Evolutionary conservation across 2,888 invertebrate genomes (phyloP).

Genomic region (Stomorhina lunata): DNA sequence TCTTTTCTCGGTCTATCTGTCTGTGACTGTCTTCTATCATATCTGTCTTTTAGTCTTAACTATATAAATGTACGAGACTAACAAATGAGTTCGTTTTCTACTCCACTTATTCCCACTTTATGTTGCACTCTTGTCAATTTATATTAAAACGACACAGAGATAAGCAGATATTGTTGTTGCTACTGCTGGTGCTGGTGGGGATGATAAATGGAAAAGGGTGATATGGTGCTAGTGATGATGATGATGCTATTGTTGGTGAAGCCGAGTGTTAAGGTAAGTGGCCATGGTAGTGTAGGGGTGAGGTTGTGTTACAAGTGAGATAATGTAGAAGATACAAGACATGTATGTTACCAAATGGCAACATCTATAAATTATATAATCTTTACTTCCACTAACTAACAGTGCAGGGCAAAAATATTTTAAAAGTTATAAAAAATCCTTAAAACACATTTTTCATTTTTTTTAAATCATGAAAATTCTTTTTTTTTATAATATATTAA

Average conservation of each 20-base stretch:
- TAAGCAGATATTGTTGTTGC: not conserved
- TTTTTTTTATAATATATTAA: not conserved
- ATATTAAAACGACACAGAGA: not conserved
- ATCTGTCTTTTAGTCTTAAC: not conserved
- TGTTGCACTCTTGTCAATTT: constrained; percentile 30
- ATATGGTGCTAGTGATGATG: not conserved
- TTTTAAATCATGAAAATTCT: too few species aligned
- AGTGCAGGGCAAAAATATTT: not conserved
- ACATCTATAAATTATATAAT: constrained; percentile 22
- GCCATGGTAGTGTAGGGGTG: not conserved
- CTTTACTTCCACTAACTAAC: not conserved
- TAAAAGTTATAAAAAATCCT: not conserved
- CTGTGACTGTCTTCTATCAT: too few species aligned
- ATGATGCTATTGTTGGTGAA: not conserved
- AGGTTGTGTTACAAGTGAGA: constrained; percentile 20
- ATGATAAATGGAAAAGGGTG: not conserved
- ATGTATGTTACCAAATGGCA: not conserved
- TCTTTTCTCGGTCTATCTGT: not conserved
- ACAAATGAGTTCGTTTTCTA: constrained; percentile 29
- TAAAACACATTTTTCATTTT: too few species aligned
- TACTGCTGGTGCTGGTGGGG: not conserved
- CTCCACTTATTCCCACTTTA: constrained; percentile 14
- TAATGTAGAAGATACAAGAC: constrained; percentile 7
- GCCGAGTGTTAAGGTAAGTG: constrained; percentile 10
- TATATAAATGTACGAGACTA: not conserved